These are phyloP conservation scores for Tragelaphus buxtoni DNA, from an alignment of 2,113 vertebrate species.

Conservation along the genomic window DNA sequence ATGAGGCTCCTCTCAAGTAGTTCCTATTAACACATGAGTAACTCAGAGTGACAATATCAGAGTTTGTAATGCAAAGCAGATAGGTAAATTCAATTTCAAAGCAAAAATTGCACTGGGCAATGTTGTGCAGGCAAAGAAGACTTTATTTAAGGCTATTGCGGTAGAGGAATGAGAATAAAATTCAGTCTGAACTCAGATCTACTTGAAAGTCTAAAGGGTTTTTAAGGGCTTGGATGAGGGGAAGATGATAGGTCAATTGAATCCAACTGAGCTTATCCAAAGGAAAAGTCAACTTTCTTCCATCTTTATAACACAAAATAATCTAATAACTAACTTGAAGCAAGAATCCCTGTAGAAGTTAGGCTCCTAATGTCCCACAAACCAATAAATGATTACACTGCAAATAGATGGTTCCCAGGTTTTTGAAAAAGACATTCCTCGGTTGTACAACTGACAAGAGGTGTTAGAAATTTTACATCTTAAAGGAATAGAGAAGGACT, in stretches of 20 bases:
- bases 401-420: not conserved
- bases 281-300: not conserved
- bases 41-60: not conserved
- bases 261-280: not conserved
- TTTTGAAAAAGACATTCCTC: not conserved
- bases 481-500: not conserved
- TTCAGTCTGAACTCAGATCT: not conserved
- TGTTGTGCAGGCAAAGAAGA: not conserved
- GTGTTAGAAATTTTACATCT: not conserved
- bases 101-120: not conserved
- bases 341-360: not conserved
- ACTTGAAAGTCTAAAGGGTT: not conserved
- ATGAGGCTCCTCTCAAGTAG: not conserved
- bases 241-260: not conserved
- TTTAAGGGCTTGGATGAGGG: not conserved
- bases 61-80: not conserved
- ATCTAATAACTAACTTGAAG: not conserved
- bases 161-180: not conserved
- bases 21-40: not conserved
- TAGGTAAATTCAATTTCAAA: not conserved
- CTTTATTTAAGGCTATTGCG: not conserved
- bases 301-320: not conserved
- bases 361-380: not conserved
- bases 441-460: not conserved
- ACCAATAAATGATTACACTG: not conserved